These are phyloP conservation scores for Argya squamiceps DNA, from an alignment of 2,797 vertebrate species.

Conservation along the genomic window DNA sequence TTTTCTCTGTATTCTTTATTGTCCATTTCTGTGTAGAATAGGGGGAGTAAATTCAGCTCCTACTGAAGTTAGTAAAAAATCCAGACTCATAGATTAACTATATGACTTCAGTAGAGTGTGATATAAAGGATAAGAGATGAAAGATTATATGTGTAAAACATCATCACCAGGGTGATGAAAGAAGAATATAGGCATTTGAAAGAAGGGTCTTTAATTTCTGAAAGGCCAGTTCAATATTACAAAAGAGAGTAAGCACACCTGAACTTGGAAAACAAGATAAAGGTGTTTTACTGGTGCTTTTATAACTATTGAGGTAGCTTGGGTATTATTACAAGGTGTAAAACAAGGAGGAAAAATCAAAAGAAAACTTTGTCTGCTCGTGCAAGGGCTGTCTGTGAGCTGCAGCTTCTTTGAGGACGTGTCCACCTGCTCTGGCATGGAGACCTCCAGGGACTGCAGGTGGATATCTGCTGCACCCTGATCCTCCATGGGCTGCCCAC, in stretches of 20 bases:
- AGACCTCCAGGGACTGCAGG: neutral
- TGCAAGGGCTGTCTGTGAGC: fast-evolving
- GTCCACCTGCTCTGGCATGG: neutral
- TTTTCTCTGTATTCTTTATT: neutral
- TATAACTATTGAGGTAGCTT: neutral
- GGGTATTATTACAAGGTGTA: neutral
- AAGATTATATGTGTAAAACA: neutral
- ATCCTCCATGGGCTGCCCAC: neutral
- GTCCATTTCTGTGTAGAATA: neutral
- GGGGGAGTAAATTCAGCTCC: neutral
- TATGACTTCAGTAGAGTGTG: neutral
- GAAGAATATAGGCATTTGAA: neutral
- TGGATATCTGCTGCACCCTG: neutral
- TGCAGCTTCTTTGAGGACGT: neutral
- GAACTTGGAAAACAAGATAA: neutral
- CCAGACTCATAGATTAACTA: neutral
- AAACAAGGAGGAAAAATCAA: neutral
- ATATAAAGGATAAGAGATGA: neutral
- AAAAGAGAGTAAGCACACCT: neutral
- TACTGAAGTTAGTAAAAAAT: neutral
- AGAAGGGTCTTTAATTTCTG: neutral
- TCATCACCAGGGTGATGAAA: neutral
- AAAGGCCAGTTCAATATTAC: neutral
- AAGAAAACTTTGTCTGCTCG: neutral
- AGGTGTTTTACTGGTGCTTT: neutral